Conservation (phyloP, 2,797 vertebrate species). For the Vireo griseus region DNA sequence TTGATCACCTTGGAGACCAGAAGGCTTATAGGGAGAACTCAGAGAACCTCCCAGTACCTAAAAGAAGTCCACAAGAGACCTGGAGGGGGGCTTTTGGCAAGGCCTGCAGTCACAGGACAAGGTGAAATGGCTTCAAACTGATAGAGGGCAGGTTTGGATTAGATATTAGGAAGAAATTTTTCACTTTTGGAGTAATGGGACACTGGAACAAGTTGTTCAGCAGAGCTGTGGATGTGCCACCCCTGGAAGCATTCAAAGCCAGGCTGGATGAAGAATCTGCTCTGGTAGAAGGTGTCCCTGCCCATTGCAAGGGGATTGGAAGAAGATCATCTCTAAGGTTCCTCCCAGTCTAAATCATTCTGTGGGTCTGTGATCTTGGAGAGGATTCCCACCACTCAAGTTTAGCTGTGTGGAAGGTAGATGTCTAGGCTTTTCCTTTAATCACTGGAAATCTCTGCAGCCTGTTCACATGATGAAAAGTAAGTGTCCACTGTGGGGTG, state of each 20-base stretch:
- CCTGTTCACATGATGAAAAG: not conserved
- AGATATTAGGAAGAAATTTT: not conserved
- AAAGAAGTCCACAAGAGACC: not conserved
- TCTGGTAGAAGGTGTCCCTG: not conserved
- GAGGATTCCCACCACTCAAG: not conserved
- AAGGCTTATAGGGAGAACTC: not conserved
- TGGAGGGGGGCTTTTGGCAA: not conserved
- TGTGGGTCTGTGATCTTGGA: not conserved
- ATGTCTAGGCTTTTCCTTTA: not conserved
- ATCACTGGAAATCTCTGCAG: not conserved
- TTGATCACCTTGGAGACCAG: not conserved
- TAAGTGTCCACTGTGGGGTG: fast-evolving
- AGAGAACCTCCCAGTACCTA: not conserved
- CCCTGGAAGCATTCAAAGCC: fast-evolving
- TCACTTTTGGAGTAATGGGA: not conserved
- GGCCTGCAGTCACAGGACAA: not conserved
- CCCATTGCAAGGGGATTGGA: not conserved
- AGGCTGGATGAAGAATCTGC: not conserved
- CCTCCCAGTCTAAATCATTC: not conserved
- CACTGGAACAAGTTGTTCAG: not conserved
- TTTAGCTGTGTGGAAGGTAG: not conserved
- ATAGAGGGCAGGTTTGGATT: not conserved
- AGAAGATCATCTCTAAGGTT: not conserved
- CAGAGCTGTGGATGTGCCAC: not conserved
- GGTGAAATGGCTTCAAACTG: not conserved